These are phyloP conservation scores for Orchesellides sinensis DNA, from an alignment of 2,888 invertebrate genomes.

Conservation along the genomic window DNA sequence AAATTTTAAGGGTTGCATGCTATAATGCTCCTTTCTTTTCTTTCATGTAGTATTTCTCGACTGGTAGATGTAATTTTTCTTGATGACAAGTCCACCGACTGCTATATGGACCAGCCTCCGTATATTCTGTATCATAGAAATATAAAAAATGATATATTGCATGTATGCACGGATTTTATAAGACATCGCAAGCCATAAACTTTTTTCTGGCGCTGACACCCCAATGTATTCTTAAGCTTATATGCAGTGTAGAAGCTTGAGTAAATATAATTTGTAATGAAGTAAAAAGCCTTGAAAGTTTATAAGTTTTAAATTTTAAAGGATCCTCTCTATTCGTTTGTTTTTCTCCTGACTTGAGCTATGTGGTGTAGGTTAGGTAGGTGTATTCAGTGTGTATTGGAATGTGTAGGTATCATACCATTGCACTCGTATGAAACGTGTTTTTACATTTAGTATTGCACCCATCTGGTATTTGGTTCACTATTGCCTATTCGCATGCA, in stretches of 20 bases:
- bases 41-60: background rate
- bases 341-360: background rate
- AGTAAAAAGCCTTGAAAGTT: too few species aligned
- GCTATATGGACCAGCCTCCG: background rate
- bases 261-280: background rate
- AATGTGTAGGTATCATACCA: too few species aligned
- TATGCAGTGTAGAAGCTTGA: background rate
- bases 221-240: background rate
- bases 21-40: background rate
- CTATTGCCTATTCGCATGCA: slow-evolving; percentile 42
- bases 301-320: too few species aligned
- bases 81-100: background rate
- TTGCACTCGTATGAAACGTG: too few species aligned
- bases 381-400: too few species aligned
- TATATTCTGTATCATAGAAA: background rate
- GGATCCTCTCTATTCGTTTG: too few species aligned
- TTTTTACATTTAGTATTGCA: slow-evolving; percentile 12
- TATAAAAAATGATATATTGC: background rate
- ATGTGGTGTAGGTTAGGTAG: background rate
- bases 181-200: slow-evolving; percentile 1
- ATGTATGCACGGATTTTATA: background rate
- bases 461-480: slow-evolving; percentile 40
- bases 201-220: background rate
- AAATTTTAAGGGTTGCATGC: slow-evolving; percentile 32
- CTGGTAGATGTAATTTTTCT: background rate